Evolutionary conservation across 2,113 vertebrate species (phyloP).

Genomic region (Progne subis): DNA sequence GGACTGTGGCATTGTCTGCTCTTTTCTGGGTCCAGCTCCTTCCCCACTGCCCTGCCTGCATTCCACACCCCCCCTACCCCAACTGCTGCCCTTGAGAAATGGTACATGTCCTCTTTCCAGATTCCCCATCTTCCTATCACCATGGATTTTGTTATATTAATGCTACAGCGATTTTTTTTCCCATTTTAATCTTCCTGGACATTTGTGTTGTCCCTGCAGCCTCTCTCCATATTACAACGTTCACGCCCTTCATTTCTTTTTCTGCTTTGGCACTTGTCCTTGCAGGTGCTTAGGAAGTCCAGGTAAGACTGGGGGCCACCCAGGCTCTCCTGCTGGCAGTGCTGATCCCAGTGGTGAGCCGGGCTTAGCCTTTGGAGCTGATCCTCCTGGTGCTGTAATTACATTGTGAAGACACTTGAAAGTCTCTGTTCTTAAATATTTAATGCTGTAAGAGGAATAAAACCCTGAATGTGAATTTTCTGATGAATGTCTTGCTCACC

Average conservation of each 20-base stretch:
- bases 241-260: background rate
- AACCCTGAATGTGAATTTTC: background rate
- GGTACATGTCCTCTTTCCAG: background rate
- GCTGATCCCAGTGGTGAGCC: rapidly evolving
- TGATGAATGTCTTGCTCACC: background rate
- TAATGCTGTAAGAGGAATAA: background rate
- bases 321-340: background rate
- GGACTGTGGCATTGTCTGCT: background rate
- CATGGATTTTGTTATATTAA: background rate
- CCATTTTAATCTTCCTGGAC: background rate
- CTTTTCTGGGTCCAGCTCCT: background rate
- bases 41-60: background rate
- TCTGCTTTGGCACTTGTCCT: background rate
- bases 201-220: background rate
- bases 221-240: background rate
- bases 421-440: conserved; percentile 47
- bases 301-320: background rate
- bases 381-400: background rate
- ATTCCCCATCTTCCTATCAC: background rate
- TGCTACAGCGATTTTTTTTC: background rate
- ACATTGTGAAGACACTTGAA: background rate
- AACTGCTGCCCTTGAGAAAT: background rate
- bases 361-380: background rate
- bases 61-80: no score
- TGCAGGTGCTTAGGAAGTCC: background rate